phyloP scores from a whole-genome alignment of 2,888 invertebrate species.

The Hyles lineata region DNA sequence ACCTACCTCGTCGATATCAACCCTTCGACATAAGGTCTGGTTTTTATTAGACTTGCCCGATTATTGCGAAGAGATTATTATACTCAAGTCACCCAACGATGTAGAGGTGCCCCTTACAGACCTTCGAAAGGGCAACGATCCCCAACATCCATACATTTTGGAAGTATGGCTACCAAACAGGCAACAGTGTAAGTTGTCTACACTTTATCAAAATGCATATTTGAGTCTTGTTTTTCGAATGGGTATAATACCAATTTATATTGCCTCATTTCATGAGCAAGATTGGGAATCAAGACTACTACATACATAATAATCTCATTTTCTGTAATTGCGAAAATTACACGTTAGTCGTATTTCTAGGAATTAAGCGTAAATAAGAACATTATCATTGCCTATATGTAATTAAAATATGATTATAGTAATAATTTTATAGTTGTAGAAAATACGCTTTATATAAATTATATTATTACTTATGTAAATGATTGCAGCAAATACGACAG shows the following conservation, averaged over 20 bases:
- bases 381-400: not conserved
- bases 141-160: slow-evolving; percentile 68
- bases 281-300: too few species aligned
- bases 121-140: slow-evolving; percentile 72
- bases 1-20: slow-evolving; percentile 65
- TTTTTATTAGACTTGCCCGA: slow-evolving; percentile 73
- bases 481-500: not conserved
- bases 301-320: too few species aligned
- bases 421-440: not conserved
- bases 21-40: slow-evolving; percentile 76
- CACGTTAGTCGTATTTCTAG: too few species aligned
- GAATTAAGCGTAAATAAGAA: too few species aligned
- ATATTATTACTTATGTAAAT: not conserved
- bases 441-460: too few species aligned
- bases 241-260: too few species aligned
- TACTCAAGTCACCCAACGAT: slow-evolving; percentile 61
- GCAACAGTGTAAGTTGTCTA: slow-evolving; percentile 32
- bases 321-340: too few species aligned
- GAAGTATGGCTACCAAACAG: slow-evolving; percentile 71
- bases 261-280: too few species aligned
- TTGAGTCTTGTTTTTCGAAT: too few species aligned
- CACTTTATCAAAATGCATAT: not conserved
- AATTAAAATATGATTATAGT: not conserved
- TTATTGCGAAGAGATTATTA: slow-evolving; percentile 74
- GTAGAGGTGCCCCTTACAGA: slow-evolving; percentile 66